Base-by-base conservation (phyloP, 2,797 vertebrate genomes). In the Phoxinus dragarum region DNA sequence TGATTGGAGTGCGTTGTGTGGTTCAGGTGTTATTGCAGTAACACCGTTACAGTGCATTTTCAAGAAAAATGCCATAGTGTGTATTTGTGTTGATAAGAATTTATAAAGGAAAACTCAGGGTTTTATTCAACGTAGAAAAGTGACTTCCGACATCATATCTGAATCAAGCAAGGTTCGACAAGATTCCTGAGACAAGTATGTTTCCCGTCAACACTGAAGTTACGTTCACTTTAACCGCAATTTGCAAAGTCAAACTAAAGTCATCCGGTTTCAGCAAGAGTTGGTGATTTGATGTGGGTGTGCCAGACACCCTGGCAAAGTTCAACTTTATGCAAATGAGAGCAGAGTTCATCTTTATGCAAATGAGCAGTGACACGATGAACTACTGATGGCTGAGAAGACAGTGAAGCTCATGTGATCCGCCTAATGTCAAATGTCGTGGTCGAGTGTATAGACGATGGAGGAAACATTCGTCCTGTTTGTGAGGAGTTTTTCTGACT, bases 21-120 rank as follows among this genome's bases (percentile, higher is more conserved):
- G 66, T 87, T 77, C 81, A 86, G 81, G 81, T 86, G 82, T 66
- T 80, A 49, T 81, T 87, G 77, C 12, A 64, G 69, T 84, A 52
- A 81, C 66, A 56, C 23, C 0, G n/a, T 52, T 47, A 74, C 52
- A 40, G 47, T 68, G 52, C 17, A 49, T 80, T 78, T 80, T 81
- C 47, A 68, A 75, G 19, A 68, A 38, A 82, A 83, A 83, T 76
- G 36, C 56, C 81, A 83, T 67, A 42, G 44, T 73, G 40, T 27
- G 17, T 16, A 47, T 44, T 75, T 66, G 68, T 38, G 54, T 42
- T 31, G 44, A 54, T 54, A 44, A 14, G 56, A 75, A 40, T 83
- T 14, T 75, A 61, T 74, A 9, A 72, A n/a, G n/a, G n/a, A n/a
- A 72, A 16, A 23, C 8, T 52, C 19, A 9, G 38, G 19, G 40